Evolutionary conservation across 2,888 invertebrate genomes (phyloP).

Genomic region (Caradrina clavipalpis): DNA sequence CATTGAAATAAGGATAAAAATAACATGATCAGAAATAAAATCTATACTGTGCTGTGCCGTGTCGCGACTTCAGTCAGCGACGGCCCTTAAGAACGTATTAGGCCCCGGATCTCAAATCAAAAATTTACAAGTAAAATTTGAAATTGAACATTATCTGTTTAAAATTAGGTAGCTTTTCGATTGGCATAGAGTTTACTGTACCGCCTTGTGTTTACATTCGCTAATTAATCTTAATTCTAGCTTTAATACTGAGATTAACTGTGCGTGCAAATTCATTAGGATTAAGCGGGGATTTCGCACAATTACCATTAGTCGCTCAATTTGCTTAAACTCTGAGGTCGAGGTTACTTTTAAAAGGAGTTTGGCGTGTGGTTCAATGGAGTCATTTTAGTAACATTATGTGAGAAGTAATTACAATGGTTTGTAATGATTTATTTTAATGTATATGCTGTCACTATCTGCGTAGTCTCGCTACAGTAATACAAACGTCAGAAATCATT

Average conservation of each 20-base stretch:
- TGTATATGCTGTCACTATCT: too few species aligned
- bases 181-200: slow-evolving; percentile 6
- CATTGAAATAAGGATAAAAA: too few species aligned
- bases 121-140: too few species aligned
- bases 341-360: slow-evolving; percentile 20
- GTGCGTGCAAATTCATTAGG: slow-evolving; percentile 44
- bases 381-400: background rate
- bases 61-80: too few species aligned
- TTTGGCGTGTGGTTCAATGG: slow-evolving; percentile 12
- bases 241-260: slow-evolving; percentile 32
- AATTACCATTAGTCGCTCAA: slow-evolving; percentile 51
- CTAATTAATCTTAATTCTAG: slow-evolving; percentile 54
- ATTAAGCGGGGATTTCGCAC: slow-evolving; percentile 44
- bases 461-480: too few species aligned
- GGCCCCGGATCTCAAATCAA: too few species aligned
- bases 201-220: slow-evolving; percentile 11
- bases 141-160: too few species aligned
- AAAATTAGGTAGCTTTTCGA: background rate
- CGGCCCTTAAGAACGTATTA: too few species aligned
- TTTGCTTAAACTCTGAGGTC: slow-evolving; percentile 30
- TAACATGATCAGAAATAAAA: too few species aligned
- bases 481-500: too few species aligned
- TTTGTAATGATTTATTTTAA: too few species aligned
- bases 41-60: too few species aligned
- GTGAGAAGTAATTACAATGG: background rate